Evolutionary conservation across 2,797 vertebrate species (phyloP).

Genomic region (Leucoraja ocellata): DNA sequence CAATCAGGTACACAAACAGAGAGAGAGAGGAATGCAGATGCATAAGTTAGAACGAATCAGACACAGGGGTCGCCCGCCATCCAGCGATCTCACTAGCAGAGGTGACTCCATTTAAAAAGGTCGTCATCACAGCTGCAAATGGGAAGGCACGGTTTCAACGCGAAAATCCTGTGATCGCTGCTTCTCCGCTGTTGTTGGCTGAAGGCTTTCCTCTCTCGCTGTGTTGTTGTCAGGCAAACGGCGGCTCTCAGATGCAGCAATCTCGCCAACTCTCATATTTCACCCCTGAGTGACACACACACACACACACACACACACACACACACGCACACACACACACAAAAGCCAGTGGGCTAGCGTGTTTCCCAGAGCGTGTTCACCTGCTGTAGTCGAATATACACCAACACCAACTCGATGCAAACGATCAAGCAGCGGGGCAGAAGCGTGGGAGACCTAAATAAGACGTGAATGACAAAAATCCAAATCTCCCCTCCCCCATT

Average conservation of each 20-base stretch:
- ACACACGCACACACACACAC: no score
- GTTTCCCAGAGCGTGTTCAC: background rate
- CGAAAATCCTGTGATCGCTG: no score
- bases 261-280: background rate
- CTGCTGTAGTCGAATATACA: background rate
- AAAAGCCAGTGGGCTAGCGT: background rate
- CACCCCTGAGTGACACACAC: background rate
- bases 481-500: no score
- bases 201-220: background rate
- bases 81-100: background rate
- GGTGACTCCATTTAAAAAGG: background rate
- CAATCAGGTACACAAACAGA: slow-evolving; percentile 8
- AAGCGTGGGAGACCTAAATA: no score
- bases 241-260: background rate
- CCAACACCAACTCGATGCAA: no score
- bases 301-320: no score
- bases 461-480: no score
- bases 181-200: background rate
- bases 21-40: background rate
- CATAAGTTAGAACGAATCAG: background rate
- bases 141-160: background rate
- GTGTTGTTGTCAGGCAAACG: background rate
- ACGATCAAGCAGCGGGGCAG: no score
- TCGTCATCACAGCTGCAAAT: background rate
- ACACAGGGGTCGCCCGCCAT: background rate